Percentiles rank a stretch among this genome's conserved stretches.
Conservation (phyloP, 2,113 vertebrate species). For the Apistogramma diplotaenia region DNA sequence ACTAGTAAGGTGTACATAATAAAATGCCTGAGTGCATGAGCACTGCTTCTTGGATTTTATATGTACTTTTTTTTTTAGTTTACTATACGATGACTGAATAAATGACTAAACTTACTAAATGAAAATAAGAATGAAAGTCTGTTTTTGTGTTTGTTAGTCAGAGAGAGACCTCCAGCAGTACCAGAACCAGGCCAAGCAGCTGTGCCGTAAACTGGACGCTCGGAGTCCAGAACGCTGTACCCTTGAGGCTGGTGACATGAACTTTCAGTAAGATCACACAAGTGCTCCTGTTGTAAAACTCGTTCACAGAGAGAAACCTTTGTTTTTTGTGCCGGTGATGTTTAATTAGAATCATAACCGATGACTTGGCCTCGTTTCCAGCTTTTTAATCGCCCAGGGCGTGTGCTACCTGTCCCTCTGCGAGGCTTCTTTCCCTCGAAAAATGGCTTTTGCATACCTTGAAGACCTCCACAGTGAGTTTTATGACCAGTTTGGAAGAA, state of each 20-base stretch:
- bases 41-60: no score
- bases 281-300: not conserved
- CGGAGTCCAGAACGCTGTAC: conserved; percentile 95
- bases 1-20: no score
- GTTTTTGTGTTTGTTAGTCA: conserved; percentile 72
- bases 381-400: conserved; percentile 91
- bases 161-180: conserved; percentile 93
- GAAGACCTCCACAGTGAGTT: conserved; percentile 93
- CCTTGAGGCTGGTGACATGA: conserved; percentile 87
- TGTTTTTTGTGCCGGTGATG: not conserved
- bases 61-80: no score
- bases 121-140: not conserved
- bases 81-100: not conserved
- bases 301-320: not conserved
- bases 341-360: not conserved
- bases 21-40: no score
- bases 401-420: conserved; percentile 93
- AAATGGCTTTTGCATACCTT: conserved; percentile 89
- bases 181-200: conserved; percentile 95
- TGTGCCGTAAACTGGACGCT: conserved; percentile 91
- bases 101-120: not conserved
- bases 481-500: conserved; percentile 90
- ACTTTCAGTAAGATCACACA: conserved; percentile 88
- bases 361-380: not conserved
- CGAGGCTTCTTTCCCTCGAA: conserved; percentile 91